These are phyloP conservation scores for Ferrisia virgata DNA, from an alignment of 2,888 invertebrate species.

Conservation along the genomic window DNA sequence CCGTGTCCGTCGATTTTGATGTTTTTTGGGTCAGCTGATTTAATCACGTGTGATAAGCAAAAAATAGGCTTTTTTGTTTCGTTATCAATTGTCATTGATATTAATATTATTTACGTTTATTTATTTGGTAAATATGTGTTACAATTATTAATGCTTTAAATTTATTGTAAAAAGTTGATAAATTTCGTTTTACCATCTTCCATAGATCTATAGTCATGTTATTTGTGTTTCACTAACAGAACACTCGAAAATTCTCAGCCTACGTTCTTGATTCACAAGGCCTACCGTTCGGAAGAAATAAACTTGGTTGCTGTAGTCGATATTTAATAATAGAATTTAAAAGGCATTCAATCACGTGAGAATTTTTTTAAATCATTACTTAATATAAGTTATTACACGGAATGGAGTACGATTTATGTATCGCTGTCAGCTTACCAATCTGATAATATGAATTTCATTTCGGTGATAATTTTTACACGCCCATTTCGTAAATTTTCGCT, in stretches of 20 bases:
- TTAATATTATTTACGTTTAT: slow-evolving; percentile 46
- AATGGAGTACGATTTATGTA: background rate
- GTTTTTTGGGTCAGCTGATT: slow-evolving; percentile 45
- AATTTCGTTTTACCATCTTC: background rate
- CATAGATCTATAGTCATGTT: background rate
- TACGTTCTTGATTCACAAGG: slow-evolving; percentile 43
- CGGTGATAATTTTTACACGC: slow-evolving; percentile 12
- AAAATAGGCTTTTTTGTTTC: slow-evolving; percentile 43
- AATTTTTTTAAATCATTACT: background rate
- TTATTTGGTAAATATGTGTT: slow-evolving; percentile 45
- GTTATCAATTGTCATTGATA: slow-evolving; percentile 46
- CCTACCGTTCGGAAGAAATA: slow-evolving; percentile 4
- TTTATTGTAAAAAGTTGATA: background rate
- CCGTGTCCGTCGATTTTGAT: background rate
- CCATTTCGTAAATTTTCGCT: background rate
- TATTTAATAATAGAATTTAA: slow-evolving; percentile 27
- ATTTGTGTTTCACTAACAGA: background rate
- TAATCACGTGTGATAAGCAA: slow-evolving; percentile 46
- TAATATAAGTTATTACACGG: background rate
- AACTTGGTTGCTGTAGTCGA: background rate
- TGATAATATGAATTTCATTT: background rate
- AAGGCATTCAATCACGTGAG: slow-evolving; percentile 38
- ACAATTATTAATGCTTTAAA: slow-evolving; percentile 28
- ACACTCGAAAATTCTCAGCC: background rate
- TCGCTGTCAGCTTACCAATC: background rate